phyloP scores from a whole-genome alignment of 2,113 vertebrate species.

The Campylomormyrus tamandua region DNA sequence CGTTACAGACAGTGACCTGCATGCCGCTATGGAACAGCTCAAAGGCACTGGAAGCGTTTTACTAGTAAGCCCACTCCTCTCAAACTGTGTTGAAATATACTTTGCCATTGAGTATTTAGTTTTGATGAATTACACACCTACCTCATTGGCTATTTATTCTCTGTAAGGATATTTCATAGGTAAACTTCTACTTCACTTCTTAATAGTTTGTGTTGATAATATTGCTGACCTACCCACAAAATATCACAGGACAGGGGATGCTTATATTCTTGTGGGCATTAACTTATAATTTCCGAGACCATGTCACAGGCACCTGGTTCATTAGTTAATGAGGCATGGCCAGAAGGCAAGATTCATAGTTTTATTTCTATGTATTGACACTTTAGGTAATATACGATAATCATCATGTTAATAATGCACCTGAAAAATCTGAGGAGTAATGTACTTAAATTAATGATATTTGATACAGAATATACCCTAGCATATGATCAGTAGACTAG shows the following conservation, averaged over 20 bases:
- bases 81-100: neutral
- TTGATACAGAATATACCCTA: neutral
- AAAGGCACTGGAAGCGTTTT: constrained; percentile 65
- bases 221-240: neutral
- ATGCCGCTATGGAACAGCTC: constrained; percentile 62
- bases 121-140: neutral
- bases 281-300: neutral
- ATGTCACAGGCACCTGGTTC: neutral
- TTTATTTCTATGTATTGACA: neutral
- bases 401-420: neutral
- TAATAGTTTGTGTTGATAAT: neutral
- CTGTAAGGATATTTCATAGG: neutral
- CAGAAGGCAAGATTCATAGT: neutral
- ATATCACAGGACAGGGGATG: neutral
- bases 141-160: neutral
- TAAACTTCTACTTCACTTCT: neutral
- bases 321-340: neutral
- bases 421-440: neutral
- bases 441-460: neutral
- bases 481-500: neutral
- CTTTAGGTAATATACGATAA: neutral
- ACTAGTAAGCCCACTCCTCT: constrained; percentile 51
- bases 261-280: neutral
- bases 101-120: neutral
- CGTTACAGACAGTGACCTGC: constrained; percentile 59